These are phyloP conservation scores for Plebejus melissa DNA, from an alignment of 2,888 invertebrate genomes.

Conservation along the genomic window DNA sequence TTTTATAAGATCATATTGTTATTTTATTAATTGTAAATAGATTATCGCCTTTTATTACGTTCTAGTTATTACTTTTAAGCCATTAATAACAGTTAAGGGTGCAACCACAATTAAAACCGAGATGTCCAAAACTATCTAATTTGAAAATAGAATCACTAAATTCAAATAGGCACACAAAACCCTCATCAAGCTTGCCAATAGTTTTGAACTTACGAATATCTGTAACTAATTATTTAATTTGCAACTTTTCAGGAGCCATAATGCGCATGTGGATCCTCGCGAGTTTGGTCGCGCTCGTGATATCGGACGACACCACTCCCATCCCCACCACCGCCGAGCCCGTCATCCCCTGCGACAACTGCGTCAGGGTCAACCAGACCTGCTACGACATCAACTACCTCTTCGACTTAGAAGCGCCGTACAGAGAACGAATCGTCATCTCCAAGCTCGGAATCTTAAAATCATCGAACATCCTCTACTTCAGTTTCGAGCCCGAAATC, in stretches of 20 bases:
- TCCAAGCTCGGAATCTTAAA: conserved; percentile 54
- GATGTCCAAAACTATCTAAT: not conserved
- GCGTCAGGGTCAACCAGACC: conserved; percentile 49
- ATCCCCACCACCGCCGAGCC: conserved; percentile 4
- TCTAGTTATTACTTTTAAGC: not conserved
- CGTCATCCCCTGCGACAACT: conserved; percentile 45
- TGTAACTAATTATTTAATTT: not conserved
- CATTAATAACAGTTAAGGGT: not conserved
- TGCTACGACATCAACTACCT: conserved; percentile 57
- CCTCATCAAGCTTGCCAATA: not conserved
- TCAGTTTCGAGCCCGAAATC: conserved; percentile 60
- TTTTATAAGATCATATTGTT: no score
- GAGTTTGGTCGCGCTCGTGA: conserved; percentile 40
- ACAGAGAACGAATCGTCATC: conserved; percentile 56
- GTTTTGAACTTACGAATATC: not conserved
- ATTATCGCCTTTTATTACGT: no score
- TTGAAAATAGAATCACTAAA: not conserved
- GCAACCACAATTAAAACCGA: not conserved
- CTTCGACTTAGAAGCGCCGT: conserved; percentile 57
- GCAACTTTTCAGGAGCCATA: conserved; percentile 37
- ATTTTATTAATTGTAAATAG: no score
- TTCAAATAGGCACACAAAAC: not conserved
- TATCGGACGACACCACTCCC: conserved; percentile 36
- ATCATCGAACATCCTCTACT: conserved; percentile 54
- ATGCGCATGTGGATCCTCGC: conserved; percentile 48